Conservation (phyloP, 2,797 vertebrate species). For the Salmo trutta region DNA sequence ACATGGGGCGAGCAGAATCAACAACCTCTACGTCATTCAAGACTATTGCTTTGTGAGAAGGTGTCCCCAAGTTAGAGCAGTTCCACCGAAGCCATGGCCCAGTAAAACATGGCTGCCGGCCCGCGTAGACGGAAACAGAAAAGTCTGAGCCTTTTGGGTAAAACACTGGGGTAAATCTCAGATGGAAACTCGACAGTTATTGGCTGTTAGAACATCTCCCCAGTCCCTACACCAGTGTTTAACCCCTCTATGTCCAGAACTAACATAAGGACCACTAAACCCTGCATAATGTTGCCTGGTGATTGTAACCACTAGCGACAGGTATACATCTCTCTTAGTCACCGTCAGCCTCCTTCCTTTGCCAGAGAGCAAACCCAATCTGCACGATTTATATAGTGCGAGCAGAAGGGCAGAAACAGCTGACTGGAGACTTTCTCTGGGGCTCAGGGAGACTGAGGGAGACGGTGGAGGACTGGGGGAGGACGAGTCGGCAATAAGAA, state of each 20-base stretch:
- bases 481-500: slow-evolving; percentile 36
- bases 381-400: slow-evolving; percentile 72
- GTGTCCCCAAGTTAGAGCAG: no score
- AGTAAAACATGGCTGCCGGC: no score
- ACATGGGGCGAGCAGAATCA: no score
- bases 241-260: slow-evolving; percentile 25
- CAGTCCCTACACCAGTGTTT: not conserved
- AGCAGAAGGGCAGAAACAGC: slow-evolving; percentile 69
- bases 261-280: slow-evolving; percentile 59
- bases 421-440: slow-evolving; percentile 63
- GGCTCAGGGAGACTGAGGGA: slow-evolving; percentile 36
- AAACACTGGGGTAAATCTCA: not conserved
- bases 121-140: no score
- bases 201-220: slow-evolving; percentile 38
- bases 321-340: slow-evolving; percentile 75
- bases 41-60: no score
- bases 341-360: slow-evolving; percentile 67
- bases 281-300: slow-evolving; percentile 59
- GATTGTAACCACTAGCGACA: slow-evolving; percentile 71
- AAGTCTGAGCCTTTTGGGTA: not conserved
- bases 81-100: no score
- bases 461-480: slow-evolving; percentile 27
- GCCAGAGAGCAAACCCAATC: slow-evolving; percentile 74
- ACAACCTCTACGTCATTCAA: no score
- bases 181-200: slow-evolving; percentile 5